Conservation (phyloP, 1,140 invertebrate genomes). For the Pemphigus obesinymphae region DNA sequence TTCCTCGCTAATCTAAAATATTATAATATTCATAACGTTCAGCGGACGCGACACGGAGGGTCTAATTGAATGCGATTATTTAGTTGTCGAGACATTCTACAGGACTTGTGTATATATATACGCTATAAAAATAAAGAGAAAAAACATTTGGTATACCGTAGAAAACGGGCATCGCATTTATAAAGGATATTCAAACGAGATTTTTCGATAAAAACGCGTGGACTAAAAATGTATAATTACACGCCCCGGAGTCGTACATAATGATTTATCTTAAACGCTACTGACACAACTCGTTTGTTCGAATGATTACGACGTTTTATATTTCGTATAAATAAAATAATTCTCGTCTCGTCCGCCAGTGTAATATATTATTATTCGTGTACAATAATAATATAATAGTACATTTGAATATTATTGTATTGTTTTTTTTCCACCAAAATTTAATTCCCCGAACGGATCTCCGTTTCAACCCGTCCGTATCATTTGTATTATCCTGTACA, state of each 20-base stretch:
- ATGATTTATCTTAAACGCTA: not conserved
- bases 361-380: too few relatives aligned
- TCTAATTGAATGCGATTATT: not conserved
- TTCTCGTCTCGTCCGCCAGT: too few relatives aligned
- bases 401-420: not conserved
- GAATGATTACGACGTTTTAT: not conserved
- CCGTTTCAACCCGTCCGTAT: not conserved
- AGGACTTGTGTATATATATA: not conserved
- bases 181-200: conserved; percentile 1
- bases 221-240: not conserved
- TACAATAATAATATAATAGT: not conserved
- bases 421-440: not conserved
- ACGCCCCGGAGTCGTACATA: not conserved
- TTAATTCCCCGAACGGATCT: not conserved
- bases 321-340: not conserved
- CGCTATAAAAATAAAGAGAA: not conserved
- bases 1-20: not conserved
- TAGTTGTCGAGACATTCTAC: not conserved
- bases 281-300: not conserved
- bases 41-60: not conserved
- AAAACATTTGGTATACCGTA: not conserved
- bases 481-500: too few relatives aligned
- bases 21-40: conserved; percentile 9
- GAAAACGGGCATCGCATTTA: not conserved
- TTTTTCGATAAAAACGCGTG: not conserved